Conservation (phyloP, 2,113 vertebrate genomes). For the Excalfactoria chinensis region DNA sequence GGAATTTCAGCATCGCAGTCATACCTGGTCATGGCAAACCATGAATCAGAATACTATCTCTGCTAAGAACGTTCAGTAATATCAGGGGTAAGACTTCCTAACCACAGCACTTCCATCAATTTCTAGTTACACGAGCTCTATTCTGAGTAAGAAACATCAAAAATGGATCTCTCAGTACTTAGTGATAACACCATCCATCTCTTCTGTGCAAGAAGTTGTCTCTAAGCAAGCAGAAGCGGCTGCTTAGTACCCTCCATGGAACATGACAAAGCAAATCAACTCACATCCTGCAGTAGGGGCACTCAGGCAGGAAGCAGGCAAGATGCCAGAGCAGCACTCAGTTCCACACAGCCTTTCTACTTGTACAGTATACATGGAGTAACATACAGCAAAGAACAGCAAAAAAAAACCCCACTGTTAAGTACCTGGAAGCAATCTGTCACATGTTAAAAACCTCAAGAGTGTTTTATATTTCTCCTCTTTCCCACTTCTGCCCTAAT, state of each 20-base stretch:
- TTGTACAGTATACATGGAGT: neutral
- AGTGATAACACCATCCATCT: neutral
- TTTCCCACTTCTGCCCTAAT: neutral
- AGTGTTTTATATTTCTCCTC: neutral
- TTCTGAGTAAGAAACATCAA: neutral
- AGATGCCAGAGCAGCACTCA: neutral
- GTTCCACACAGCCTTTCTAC: neutral
- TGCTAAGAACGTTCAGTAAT: neutral
- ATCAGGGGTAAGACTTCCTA: neutral
- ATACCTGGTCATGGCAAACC: neutral
- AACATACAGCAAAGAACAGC: neutral
- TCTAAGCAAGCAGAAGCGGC: rapidly evolving
- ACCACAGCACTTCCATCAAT: neutral
- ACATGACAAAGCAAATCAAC: neutral
- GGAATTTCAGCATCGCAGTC: neutral
- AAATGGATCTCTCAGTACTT: neutral
- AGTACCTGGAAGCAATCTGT: neutral
- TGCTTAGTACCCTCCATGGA: no score
- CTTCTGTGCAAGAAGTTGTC: neutral
- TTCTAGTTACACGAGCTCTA: neutral
- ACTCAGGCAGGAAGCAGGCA: neutral
- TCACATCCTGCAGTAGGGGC: rapidly evolving
- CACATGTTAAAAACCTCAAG: neutral
- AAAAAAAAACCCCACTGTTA: neutral
- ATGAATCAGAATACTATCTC: neutral